phyloP scores from a whole-genome alignment of 2,113 vertebrate genomes.

The Bettongia penicillata region DNA sequence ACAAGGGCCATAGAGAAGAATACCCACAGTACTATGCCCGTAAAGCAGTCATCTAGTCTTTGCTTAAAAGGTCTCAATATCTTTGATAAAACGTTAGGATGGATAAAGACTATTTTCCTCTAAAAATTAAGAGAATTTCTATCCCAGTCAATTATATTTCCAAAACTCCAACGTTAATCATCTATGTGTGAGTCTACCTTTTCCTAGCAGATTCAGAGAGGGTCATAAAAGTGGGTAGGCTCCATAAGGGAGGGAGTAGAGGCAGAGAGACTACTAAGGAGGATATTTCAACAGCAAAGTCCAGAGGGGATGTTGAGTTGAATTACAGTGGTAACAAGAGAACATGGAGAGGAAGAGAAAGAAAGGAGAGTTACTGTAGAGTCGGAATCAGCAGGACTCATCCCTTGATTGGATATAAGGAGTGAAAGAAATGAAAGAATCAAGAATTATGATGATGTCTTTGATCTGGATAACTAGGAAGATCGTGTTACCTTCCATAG shows the following conservation, averaged over 20 bases:
- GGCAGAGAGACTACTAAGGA: background rate
- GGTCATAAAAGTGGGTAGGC: background rate
- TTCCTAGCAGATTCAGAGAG: background rate
- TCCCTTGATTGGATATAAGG: background rate
- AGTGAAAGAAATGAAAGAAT: background rate
- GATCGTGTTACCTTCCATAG: background rate
- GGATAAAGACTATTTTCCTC: background rate
- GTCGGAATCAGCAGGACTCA: background rate
- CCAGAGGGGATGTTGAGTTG: background rate
- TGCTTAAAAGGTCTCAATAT: background rate
- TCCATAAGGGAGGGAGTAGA: background rate
- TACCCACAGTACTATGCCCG: no score
- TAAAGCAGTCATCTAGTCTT: background rate
- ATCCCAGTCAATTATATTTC: background rate
- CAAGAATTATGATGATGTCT: background rate
- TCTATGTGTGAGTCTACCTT: background rate
- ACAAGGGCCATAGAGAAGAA: background rate
- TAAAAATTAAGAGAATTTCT: background rate
- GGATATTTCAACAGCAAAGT: background rate
- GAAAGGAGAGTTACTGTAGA: background rate
- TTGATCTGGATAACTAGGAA: background rate
- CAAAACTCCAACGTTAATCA: background rate
- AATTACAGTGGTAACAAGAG: background rate
- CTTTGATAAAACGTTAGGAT: background rate
- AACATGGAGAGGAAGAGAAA: background rate